Evolutionary conservation across 2,113 vertebrate species (phyloP).

Genomic region (Neolamprologus tretocephalus): DNA sequence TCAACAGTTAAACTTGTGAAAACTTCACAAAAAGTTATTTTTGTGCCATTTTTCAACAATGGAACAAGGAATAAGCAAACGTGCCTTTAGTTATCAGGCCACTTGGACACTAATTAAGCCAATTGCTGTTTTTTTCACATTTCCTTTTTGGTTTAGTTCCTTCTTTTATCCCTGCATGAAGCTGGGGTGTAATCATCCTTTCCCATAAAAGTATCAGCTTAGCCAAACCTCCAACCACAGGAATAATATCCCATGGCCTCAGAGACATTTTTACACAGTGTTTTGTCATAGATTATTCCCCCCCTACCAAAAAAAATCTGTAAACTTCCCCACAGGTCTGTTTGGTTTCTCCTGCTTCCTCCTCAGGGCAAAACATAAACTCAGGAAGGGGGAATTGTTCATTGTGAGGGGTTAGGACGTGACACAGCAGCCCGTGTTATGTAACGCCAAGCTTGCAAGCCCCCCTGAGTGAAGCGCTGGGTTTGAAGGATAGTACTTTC

Average conservation of each 20-base stretch:
- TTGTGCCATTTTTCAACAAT: not conserved
- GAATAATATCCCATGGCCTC: not conserved
- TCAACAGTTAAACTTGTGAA: not conserved
- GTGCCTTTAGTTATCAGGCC: not conserved
- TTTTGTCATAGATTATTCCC: slow-evolving; percentile 23
- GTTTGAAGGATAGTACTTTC: slow-evolving; percentile 58
- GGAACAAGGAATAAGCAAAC: not conserved
- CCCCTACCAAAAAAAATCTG: not conserved
- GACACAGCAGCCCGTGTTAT: slow-evolving; percentile 50
- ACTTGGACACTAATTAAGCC: not conserved
- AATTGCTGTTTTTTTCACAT: not conserved
- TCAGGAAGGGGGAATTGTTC: slow-evolving; percentile 68
- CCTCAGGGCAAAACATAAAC: slow-evolving; percentile 50
- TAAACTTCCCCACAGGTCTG: slow-evolving; percentile 41
- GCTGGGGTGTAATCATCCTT: not conserved
- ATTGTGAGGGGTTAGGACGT: slow-evolving; percentile 54
- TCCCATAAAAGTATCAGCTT: not conserved
- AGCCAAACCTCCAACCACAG: not conserved
- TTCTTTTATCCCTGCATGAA: not conserved
- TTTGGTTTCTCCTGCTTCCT: slow-evolving; percentile 59
- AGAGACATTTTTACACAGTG: not conserved
- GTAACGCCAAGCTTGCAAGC: slow-evolving; percentile 28
- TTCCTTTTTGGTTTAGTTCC: not conserved
- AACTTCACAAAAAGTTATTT: not conserved
- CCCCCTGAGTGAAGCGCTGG: slow-evolving; percentile 39